These are phyloP conservation scores for Scaptomyza reducta DNA, from an alignment of 2,888 invertebrate genomes.

Conservation along the genomic window DNA sequence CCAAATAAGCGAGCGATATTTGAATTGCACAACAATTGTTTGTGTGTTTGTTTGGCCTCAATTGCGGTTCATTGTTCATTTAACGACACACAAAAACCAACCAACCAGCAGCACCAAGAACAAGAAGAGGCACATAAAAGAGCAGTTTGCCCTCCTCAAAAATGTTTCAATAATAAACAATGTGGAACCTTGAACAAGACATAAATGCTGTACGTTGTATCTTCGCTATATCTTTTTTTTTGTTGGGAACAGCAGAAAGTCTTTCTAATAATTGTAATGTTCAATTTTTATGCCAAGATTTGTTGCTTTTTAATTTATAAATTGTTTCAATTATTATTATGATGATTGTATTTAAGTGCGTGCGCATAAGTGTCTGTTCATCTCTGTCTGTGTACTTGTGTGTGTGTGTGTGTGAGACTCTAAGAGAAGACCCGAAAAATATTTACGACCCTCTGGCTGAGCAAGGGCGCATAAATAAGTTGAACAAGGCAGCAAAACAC, in stretches of 20 bases:
- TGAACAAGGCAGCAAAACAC: slow-evolving; percentile 66
- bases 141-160: slow-evolving; percentile 28
- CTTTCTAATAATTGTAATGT: slow-evolving; percentile 71
- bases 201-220: slow-evolving; percentile 28
- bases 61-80: slow-evolving; percentile 73
- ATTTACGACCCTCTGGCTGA: slow-evolving; percentile 70
- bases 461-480: slow-evolving; percentile 70
- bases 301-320: slow-evolving; percentile 81
- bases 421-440: slow-evolving; percentile 61
- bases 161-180: slow-evolving; percentile 51
- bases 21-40: slow-evolving; percentile 53
- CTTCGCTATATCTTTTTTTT: slow-evolving; percentile 41
- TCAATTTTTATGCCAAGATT: slow-evolving; percentile 77
- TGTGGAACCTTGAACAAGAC: slow-evolving; percentile 5
- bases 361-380: slow-evolving; percentile 64
- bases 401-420: slow-evolving; percentile 24
- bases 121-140: slow-evolving; percentile 43
- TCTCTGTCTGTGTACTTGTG: slow-evolving; percentile 8
- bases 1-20: slow-evolving; percentile 53
- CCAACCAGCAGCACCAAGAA: slow-evolving; percentile 27
- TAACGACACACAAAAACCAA: slow-evolving; percentile 44
- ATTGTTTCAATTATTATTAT: slow-evolving; percentile 80
- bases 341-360: slow-evolving; percentile 79
- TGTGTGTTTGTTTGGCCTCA: slow-evolving; percentile 50
- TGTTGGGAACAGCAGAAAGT: not conserved